Evolutionary conservation across 2,888 invertebrate species (phyloP), one percentile per base, ranked within the genome.

Genomic region (Leistus spinibarbis): DNA sequence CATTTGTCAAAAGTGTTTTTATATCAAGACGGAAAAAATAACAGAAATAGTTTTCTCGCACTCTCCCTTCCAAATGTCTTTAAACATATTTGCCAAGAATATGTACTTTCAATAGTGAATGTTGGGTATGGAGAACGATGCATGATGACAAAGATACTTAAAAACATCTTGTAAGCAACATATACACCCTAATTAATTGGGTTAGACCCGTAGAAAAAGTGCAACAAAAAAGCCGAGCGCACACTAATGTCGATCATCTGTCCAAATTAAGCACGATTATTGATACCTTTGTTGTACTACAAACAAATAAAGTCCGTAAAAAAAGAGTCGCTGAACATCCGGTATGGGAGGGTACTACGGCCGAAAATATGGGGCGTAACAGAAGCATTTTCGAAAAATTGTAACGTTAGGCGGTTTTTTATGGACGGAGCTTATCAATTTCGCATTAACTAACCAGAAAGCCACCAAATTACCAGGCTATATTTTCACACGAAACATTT

Each of bases 401-500:
- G 69, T 69, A 62, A 54, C 56, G 68, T 69, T 57, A 23, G 60
- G 40, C 17, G 65, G n/a, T 67, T 20, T 73, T 73, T 73, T 67
- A 16, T 73, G 60, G 54, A 24, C 17, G 64, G 20, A 53, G 40
- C 73, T 67, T 73, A 73, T 73, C 73, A 73, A 73, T 73, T 73
- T 73, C 73, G 67, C 73, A 73, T 73, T 73, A 73, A 73, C 54
- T 56, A 64, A 24, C 20, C 54, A 65, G 73, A 20, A 54, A 10
- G 22, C 10, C 69, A 60, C 40, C 60, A 73, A 73, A 67, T 73
- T 73, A 73, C 54, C 66, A 60, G 73, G 57, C 67, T 60, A 73
- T 67, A 67, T 73, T 73, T 73, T 73, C 73, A 73, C 73, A 73
- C 73, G 73, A 67, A 73, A 54, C 73, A 67, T 73, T 73, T 73